These are phyloP conservation scores for Epizoanthus stellaris DNA, from an alignment of 92 coral and sea anemone species.

Conservation along the genomic window DNA sequence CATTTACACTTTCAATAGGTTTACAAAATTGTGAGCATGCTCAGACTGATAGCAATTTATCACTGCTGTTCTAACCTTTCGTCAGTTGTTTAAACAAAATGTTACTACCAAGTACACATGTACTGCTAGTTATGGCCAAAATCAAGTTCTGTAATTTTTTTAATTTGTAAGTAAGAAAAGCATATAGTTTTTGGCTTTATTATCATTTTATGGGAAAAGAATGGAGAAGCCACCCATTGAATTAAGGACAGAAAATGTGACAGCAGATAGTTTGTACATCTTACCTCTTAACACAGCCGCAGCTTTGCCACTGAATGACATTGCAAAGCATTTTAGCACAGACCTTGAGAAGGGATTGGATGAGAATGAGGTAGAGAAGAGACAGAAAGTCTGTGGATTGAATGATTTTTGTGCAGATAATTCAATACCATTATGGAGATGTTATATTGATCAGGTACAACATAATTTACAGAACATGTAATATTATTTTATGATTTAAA, in stretches of 20 bases:
- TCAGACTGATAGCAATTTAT: neutral
- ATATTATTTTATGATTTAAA: neutral
- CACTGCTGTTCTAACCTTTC: neutral
- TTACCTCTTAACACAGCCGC: constrained; percentile 1
- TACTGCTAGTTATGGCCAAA: neutral
- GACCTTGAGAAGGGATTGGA: constrained; percentile 64
- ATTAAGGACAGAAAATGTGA: neutral
- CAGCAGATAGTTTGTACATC: neutral
- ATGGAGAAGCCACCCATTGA: neutral
- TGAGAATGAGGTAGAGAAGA: constrained; percentile 75
- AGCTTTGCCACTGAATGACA: constrained; percentile 66
- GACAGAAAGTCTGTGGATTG: constrained; percentile 79
- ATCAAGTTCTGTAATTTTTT: neutral
- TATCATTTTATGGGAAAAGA: neutral
- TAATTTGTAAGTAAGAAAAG: neutral
- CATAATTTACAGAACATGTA: neutral
- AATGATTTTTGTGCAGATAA: constrained; percentile 87
- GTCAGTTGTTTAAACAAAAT: neutral
- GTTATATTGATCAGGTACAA: constrained; percentile 84
- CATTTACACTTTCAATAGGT: too few relatives aligned
- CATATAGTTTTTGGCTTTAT: neutral
- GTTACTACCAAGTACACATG: too few relatives aligned
- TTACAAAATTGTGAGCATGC: neutral
- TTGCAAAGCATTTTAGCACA: constrained; percentile 80
- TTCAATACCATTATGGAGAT: constrained; percentile 85